phyloP scores from a whole-genome alignment of 2,888 invertebrate species.

The Pteria penguin region DNA sequence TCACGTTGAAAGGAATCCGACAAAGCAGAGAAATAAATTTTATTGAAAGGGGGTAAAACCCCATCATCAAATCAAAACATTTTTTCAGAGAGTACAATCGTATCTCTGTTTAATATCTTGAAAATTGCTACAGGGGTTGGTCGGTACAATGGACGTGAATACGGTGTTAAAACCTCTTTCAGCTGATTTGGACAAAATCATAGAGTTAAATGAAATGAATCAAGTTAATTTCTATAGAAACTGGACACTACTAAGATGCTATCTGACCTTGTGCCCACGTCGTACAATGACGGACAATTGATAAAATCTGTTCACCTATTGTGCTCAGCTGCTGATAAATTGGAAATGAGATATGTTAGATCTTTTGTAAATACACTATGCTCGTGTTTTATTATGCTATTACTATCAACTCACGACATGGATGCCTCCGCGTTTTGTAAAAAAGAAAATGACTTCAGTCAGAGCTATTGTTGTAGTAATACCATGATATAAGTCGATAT shows the following conservation, averaged over 20 bases:
- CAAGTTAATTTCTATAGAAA: constrained; percentile 28
- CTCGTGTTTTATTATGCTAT: too few relatives aligned
- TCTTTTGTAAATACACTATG: too few relatives aligned
- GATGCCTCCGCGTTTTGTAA: too few relatives aligned
- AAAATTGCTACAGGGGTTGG: constrained; percentile 9
- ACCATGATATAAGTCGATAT: too few relatives aligned
- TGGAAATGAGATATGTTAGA: too few relatives aligned
- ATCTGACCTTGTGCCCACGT: constrained; percentile 4
- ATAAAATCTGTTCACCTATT: background rate
- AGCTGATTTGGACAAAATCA: constrained; percentile 20
- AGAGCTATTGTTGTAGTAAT: too few relatives aligned
- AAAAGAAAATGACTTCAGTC: too few relatives aligned
- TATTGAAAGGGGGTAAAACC: constrained; percentile 13
- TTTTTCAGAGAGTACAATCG: constrained; percentile 12
- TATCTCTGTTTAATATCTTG: constrained; percentile 1
- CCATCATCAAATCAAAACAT: constrained; percentile 17
- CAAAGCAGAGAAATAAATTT: constrained; percentile 24
- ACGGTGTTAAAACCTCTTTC: constrained; percentile 16
- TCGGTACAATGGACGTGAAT: constrained; percentile 7
- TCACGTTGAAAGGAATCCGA: background rate
- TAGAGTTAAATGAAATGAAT: constrained; percentile 31
- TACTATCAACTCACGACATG: too few relatives aligned
- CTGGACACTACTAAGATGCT: constrained; percentile 27
- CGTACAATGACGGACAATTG: background rate
- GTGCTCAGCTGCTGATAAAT: background rate